Conservation (phyloP, 2,113 vertebrate species). For the Turnix velox region DNA sequence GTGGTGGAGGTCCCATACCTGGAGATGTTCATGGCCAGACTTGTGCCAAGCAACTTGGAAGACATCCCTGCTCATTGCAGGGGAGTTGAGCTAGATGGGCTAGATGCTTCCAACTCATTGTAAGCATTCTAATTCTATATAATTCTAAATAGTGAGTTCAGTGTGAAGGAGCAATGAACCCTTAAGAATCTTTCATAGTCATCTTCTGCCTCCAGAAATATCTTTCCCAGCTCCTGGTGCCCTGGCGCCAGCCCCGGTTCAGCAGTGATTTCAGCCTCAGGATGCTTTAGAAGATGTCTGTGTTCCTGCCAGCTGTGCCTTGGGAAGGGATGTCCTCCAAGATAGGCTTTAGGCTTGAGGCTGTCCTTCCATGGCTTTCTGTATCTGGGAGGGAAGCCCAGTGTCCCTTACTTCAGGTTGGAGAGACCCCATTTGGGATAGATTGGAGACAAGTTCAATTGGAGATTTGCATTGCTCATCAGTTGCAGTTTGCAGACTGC, state of each 20-base stretch:
- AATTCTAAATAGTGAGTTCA: background rate
- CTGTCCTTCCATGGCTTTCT: background rate
- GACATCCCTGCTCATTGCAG: no score
- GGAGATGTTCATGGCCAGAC: no score
- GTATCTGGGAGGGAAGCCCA: no score
- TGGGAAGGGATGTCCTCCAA: background rate
- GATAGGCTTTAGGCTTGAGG: background rate
- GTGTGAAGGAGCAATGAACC: background rate
- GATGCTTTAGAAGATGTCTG: no score
- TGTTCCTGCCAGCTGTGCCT: accelerated
- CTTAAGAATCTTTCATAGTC: background rate
- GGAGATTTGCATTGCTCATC: background rate
- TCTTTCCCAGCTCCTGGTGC: background rate
- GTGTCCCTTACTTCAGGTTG: accelerated
- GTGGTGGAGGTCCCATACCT: no score
- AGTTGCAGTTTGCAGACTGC: no score
- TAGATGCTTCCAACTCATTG: no score
- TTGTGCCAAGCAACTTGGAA: no score
- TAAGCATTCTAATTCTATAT: no score
- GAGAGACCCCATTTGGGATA: background rate
- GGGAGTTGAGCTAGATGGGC: no score
- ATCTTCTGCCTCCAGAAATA: background rate
- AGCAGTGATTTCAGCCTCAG: background rate
- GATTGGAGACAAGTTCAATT: background rate
- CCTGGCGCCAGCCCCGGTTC: background rate